Percentiles rank a stretch among this genome's conserved stretches.
Conservation (phyloP, 2,113 vertebrate genomes). For the pig (Sus scrofa) region DNA sequence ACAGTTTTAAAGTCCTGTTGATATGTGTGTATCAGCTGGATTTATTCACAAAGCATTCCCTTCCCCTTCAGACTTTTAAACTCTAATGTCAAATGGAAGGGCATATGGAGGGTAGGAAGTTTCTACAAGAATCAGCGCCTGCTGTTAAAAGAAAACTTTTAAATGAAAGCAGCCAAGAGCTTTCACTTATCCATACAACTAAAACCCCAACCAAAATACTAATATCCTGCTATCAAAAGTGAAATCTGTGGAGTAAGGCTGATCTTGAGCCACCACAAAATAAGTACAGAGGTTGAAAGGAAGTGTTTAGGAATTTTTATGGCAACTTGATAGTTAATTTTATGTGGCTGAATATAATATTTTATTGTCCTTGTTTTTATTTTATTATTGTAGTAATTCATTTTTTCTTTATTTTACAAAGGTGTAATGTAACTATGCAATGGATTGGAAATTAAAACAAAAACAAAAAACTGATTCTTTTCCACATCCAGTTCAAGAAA, state of each 20-base stretch:
- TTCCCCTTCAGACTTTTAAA: neutral
- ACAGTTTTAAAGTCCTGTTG: neutral
- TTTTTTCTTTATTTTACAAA: neutral
- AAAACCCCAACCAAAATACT: neutral
- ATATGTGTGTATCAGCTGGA: neutral
- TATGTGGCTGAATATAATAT: neutral
- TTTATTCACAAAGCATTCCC: neutral
- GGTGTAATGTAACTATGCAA: neutral
- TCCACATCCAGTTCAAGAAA: neutral
- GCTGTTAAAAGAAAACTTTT: neutral
- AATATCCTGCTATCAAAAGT: neutral
- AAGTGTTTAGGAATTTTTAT: neutral
- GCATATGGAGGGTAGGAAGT: neutral
- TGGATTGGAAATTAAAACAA: neutral
- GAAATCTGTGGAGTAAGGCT: neutral
- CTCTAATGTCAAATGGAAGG: neutral
- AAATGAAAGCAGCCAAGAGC: neutral
- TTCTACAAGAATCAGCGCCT: neutral
- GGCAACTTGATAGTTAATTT: neutral
- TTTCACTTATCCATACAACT: neutral
- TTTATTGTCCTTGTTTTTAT: neutral
- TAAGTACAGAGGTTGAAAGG: neutral
- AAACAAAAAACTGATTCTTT: neutral
- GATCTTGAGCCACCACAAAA: neutral
- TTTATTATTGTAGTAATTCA: neutral